These are phyloP conservation scores for Ophraella communa DNA, from an alignment of 2,888 invertebrate species.

Conservation along the genomic window DNA sequence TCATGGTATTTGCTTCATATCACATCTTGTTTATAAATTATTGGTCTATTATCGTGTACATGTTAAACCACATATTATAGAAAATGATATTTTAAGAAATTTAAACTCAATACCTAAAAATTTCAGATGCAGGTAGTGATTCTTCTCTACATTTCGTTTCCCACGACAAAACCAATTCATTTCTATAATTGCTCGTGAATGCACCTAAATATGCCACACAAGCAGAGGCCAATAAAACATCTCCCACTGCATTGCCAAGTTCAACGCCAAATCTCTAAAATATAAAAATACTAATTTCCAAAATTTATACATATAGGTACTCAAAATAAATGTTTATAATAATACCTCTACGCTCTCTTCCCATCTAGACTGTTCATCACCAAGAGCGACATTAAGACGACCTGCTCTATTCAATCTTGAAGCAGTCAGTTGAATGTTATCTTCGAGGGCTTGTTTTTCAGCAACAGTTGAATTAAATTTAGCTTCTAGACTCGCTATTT, in stretches of 20 bases:
- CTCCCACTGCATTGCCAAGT: slow-evolving; percentile 79
- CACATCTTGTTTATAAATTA: neutral
- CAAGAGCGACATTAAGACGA: slow-evolving; percentile 82
- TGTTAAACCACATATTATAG: too few species aligned
- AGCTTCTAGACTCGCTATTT: slow-evolving; percentile 64
- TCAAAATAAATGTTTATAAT: too few species aligned
- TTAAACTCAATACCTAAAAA: slow-evolving; percentile 64
- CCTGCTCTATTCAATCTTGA: slow-evolving; percentile 82
- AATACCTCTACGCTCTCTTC: slow-evolving; percentile 73
- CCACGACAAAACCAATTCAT: slow-evolving; percentile 73
- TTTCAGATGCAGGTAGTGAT: slow-evolving; percentile 74
- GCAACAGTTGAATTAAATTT: slow-evolving; percentile 75
- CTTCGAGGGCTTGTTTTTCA: slow-evolving; percentile 76
- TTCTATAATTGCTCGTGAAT: slow-evolving; percentile 78
- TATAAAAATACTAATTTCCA: slow-evolving; percentile 1
- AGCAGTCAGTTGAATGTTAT: slow-evolving; percentile 78
- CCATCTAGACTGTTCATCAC: slow-evolving; percentile 88
- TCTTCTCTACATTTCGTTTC: slow-evolving; percentile 68
- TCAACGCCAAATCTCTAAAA: slow-evolving; percentile 69
- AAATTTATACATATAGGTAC: too few species aligned
- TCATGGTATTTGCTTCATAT: too few species aligned
- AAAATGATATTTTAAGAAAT: neutral
- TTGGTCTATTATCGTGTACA: neutral
- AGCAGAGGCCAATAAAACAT: slow-evolving; percentile 85
- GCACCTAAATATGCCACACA: slow-evolving; percentile 92